Evolutionary conservation across 2,113 vertebrate species (phyloP), one percentile per base, ranked within the genome.

Genomic region (Hirundichthys speculiger): DNA sequence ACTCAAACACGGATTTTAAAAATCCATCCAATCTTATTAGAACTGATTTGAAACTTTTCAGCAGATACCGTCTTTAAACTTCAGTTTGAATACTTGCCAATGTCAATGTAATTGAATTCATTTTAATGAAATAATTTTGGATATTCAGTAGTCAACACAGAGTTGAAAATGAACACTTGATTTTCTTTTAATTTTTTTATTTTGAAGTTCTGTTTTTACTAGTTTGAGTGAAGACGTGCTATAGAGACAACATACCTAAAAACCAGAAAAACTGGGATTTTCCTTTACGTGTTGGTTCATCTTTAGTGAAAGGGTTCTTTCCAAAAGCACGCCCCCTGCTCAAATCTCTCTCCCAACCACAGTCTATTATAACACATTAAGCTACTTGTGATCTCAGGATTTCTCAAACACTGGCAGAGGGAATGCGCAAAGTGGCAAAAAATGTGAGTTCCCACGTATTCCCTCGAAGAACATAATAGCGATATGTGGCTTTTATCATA

Each of bases 401-500:
- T 73, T 67, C 14, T 39, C 14, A 69, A 66, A 80, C 55, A 64
- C 30, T 58, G 40, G 45, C 69, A 69, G 27, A 47, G 50, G 46
- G 61, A 67, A 62, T 46, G 22, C 30, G 20, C 38, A 48, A 70
- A 69, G 56, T 69, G 27, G 47, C 5, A 4, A 11, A n/a, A 27
- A 18, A 15, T 14, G 2, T n/a, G 12, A 9, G 49, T 46, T 63
- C 59, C 65, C 54, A 74, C 59, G 58, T 51, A 24, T 71, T 79
- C 67, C 54, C 75, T 76, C 49, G 18, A 52, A 49, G 38, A 69
- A 54, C 52, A 53, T 20, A 72, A 63, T 18, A 22, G 41, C 53
- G 54, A 39, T 62, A 39, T 62, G 55, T 62, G 61, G 45, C 56
- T 69, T 79, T 62, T 67, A 66, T 81, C 50, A 30, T 59, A 60